phyloP scores from a whole-genome alignment of 2,888 invertebrate species.

The Cloeon dipterum region DNA sequence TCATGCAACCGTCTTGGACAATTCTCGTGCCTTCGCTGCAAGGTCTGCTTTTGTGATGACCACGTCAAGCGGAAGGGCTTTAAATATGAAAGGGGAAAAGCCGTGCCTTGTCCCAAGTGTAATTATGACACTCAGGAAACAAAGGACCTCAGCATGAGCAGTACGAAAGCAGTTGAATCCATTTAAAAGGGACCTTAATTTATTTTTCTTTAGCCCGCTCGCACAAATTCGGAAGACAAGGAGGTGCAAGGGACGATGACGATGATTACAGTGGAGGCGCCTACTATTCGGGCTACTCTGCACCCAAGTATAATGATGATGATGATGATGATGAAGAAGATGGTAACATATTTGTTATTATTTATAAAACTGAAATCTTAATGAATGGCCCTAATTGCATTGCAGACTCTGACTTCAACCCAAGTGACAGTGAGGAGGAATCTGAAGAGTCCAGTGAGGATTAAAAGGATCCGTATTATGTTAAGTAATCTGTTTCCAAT shows the following conservation, averaged over 20 bases:
- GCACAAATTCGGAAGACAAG: constrained; percentile 75
- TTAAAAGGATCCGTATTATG: constrained; percentile 9
- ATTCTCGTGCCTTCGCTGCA: constrained; percentile 86
- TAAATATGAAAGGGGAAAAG: constrained; percentile 62
- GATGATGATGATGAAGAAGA: constrained; percentile 13
- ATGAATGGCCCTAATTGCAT: neutral
- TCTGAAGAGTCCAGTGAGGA: constrained; percentile 10
- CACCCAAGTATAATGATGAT: constrained; percentile 14
- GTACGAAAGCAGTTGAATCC: constrained; percentile 26
- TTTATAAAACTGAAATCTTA: neutral
- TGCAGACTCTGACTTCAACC: constrained; percentile 9
- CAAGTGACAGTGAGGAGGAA: constrained; percentile 9
- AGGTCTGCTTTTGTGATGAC: constrained; percentile 90
- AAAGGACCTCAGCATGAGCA: constrained; percentile 87
- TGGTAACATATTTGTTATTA: constrained; percentile 3
- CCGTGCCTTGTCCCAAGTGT: constrained; percentile 86
- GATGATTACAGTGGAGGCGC: constrained; percentile 27
- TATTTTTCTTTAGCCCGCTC: constrained; percentile 55
- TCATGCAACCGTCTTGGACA: constrained; percentile 88
- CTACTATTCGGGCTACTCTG: constrained; percentile 17
- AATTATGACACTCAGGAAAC: constrained; percentile 80
- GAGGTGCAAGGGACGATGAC: constrained; percentile 30
- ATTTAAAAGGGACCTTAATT: too few species aligned
- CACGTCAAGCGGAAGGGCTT: constrained; percentile 82
- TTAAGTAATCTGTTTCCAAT: too few species aligned